Base-by-base conservation (phyloP, 1,140 invertebrate species). In the Drosophila suzukii region DNA sequence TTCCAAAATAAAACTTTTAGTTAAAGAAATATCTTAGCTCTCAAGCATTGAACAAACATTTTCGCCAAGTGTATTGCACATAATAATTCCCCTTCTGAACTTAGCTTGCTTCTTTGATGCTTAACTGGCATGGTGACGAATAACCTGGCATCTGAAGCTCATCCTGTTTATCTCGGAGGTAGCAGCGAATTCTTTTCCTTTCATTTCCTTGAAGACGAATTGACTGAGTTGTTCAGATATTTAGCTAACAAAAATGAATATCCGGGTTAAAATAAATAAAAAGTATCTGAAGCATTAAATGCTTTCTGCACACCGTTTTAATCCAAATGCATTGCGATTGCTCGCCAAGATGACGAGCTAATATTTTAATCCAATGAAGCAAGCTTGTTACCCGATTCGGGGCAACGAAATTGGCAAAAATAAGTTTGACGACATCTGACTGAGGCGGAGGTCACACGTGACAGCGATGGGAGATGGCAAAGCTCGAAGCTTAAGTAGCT, bases 351-450 rank as follows among this genome's bases (percentile, higher is more conserved):
- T 47, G 39, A 30, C 51, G 7, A 27, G 7, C 27, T 57, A 49
- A 49, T 70, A 50, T 50, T 50, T 58, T 70, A 71, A 71, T 49
- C 67, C 50, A 15, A 56, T 39, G 34, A 36, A 36, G 51, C 41
- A 12, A 7, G 4, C 36, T 34, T 56, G 62, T 47, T 34, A 24
- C 38, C 11, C 50, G 12, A 57, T 47, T 57, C 13, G 15, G 34
- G 10, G 43, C 43, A 61, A 38, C 61, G 53, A 62, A 70, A 74
- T 66, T 66, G 47, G 55, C 54, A 66, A 71, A 81, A 88, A 15
- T 53, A 24, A 41, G 13, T 32, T 56, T 20, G 27, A 57, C 36
- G 13, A 57, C 41, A 39, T 17, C 51, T 57, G 20, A 39, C 65
- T 15, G 34, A 50, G 49, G 10, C 65, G 38, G 51, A 30, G 54